Percentiles rank a stretch among this genome's conserved stretches.
phyloP scores from a whole-genome alignment of 1,140 invertebrate species.

The Maniola jurtina region DNA sequence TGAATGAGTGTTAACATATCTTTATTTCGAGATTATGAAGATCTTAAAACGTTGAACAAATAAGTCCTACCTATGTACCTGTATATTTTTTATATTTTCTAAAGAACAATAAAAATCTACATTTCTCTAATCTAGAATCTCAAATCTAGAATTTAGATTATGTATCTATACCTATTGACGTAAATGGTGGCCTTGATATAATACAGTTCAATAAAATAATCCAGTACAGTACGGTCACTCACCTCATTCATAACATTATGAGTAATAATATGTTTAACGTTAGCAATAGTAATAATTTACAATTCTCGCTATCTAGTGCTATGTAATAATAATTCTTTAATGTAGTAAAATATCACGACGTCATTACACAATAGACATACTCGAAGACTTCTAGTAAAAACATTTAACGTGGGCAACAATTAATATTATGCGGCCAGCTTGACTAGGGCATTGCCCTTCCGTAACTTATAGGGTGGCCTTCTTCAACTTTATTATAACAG shows the following conservation, averaged over 20 bases:
- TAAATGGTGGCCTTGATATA: slow-evolving; percentile 62
- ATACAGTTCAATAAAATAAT: slow-evolving; percentile 64
- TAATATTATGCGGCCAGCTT: slow-evolving; percentile 24
- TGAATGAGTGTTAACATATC: too few relatives aligned
- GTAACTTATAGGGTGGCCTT: slow-evolving; percentile 13
- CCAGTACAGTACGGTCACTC: slow-evolving; percentile 47
- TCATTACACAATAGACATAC: slow-evolving; percentile 6
- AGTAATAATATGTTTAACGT: slow-evolving; percentile 3
- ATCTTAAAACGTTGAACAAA: too few relatives aligned
- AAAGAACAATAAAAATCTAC: too few relatives aligned
- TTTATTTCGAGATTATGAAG: too few relatives aligned
- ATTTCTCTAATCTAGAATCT: background rate
- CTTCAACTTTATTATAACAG: background rate
- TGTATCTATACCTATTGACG: slow-evolving; percentile 41
- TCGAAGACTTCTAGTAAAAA: slow-evolving; percentile 18
- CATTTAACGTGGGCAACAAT: slow-evolving; percentile 22
- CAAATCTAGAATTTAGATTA: background rate
- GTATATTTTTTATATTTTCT: too few relatives aligned
- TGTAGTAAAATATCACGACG: slow-evolving; percentile 18
- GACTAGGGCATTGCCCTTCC: slow-evolving; percentile 40
- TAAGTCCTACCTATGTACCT: too few relatives aligned
- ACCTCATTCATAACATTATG: slow-evolving; percentile 36
- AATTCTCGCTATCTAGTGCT: slow-evolving; percentile 6
- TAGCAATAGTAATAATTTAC: slow-evolving; percentile 6
- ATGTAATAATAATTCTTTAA: slow-evolving; percentile 16